Percentiles rank a stretch among this genome's conserved stretches.
Evolutionary conservation across 2,113 vertebrate genomes (phyloP).

Genomic region (Cryptotis parvus): DNA sequence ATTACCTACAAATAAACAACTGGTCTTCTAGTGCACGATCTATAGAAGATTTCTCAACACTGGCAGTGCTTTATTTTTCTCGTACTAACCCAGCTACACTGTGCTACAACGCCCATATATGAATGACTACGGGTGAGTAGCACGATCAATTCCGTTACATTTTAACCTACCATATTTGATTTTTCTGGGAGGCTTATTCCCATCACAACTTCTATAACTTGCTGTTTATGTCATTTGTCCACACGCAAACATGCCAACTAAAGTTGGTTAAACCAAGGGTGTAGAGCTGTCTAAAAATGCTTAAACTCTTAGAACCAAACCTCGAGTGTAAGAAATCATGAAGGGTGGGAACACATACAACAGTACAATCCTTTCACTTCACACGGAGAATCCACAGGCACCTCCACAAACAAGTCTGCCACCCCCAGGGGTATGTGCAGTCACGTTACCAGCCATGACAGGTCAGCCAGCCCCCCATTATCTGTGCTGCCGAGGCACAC

Average conservation of each 20-base stretch:
- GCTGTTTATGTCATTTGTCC: neutral
- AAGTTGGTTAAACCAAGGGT: neutral
- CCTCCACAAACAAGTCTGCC: slow-evolving; percentile 71
- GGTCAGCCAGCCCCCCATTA: slow-evolving; percentile 78
- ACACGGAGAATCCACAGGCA: slow-evolving; percentile 42
- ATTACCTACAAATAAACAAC: neutral
- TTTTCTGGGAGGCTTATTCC: slow-evolving; percentile 21
- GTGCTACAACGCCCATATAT: neutral
- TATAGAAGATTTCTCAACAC: slow-evolving; percentile 64
- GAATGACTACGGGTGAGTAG: slow-evolving; percentile 54
- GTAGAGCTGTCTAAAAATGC: neutral
- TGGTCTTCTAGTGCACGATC: slow-evolving; percentile 63
- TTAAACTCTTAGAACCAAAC: slow-evolving; percentile 18
- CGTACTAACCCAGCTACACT: neutral
- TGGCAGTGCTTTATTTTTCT: slow-evolving; percentile 34
- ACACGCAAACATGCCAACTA: slow-evolving; percentile 35
- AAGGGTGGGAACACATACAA: slow-evolving; percentile 38
- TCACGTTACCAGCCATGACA: slow-evolving; percentile 81
- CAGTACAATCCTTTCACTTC: slow-evolving; percentile 69
- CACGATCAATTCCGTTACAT: slow-evolving; percentile 39
- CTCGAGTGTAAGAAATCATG: neutral
- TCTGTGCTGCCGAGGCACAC: slow-evolving; percentile 79
- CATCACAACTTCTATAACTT: slow-evolving; percentile 21
- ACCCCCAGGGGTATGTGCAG: slow-evolving; percentile 67
- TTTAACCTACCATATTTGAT: slow-evolving; percentile 42